A percentile compares a stretch with the other conserved stretches of the same genome.
These are phyloP conservation scores for Pyrochroa serraticornis DNA, from an alignment of 2,888 invertebrate species.

Conservation along the genomic window DNA sequence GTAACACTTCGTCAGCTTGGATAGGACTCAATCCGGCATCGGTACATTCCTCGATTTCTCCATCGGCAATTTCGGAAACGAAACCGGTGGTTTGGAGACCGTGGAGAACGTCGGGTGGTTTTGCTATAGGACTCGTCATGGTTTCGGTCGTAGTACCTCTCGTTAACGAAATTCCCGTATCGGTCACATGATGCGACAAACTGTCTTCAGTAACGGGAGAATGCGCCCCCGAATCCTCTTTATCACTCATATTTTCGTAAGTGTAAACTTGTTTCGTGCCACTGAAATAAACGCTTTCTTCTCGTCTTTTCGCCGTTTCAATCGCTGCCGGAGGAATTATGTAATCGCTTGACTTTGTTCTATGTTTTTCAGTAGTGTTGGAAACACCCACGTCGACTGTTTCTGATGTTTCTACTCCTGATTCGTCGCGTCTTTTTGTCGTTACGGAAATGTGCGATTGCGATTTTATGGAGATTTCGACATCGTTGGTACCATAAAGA, in stretches of 20 bases:
- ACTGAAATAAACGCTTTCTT: constrained; percentile 61
- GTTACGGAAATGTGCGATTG: constrained; percentile 63
- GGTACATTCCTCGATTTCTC: constrained; percentile 60
- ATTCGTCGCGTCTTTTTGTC: constrained; percentile 54
- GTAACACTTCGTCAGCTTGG: constrained; percentile 60
- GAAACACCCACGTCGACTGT: constrained; percentile 59
- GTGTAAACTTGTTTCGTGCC: constrained; percentile 61
- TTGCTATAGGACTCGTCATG: constrained; percentile 56
- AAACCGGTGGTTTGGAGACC: constrained; percentile 57
- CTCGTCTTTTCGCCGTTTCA: constrained; percentile 53
- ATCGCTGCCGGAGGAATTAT: constrained; percentile 53
- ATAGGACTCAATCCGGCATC: constrained; percentile 65
- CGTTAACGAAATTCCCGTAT: constrained; percentile 63
- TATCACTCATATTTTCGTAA: constrained; percentile 56
- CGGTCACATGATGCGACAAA: constrained; percentile 61
- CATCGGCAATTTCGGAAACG: constrained; percentile 57
- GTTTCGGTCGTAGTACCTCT: constrained; percentile 60
- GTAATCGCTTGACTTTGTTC: constrained; percentile 46
- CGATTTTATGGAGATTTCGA: constrained; percentile 63
- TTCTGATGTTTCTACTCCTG: constrained; percentile 58
- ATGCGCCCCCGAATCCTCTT: constrained; percentile 39
- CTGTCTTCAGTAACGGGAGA: constrained; percentile 61
- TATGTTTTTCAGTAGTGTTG: constrained; percentile 56
- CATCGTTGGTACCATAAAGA: constrained; percentile 61
- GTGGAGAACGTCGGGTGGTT: constrained; percentile 51